Evolutionary conservation across 1,140 invertebrate species (phyloP).

Genomic region (Euura lappo): DNA sequence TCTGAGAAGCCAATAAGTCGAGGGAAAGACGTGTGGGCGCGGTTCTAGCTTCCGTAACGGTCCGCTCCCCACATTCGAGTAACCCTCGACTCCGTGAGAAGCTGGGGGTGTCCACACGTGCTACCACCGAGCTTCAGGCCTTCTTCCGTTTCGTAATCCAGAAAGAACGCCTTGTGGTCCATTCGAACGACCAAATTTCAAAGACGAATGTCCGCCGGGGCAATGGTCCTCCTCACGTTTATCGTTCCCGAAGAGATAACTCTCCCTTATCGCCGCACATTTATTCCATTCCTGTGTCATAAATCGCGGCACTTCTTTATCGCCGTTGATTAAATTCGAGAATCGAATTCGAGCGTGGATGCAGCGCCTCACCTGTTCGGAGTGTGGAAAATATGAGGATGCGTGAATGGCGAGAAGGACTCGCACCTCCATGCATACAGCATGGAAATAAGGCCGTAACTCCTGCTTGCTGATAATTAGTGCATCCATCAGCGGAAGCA

Average conservation of each 20-base stretch:
- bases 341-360: too few species aligned
- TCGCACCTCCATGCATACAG: background rate
- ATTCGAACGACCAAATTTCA: background rate
- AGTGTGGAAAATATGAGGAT: too few species aligned
- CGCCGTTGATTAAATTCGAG: too few species aligned
- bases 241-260: background rate
- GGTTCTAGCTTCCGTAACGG: background rate
- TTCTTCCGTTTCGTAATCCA: background rate
- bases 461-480: conserved; percentile 63
- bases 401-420: too few species aligned
- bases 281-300: too few species aligned
- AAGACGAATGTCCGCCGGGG: background rate
- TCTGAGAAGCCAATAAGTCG: background rate
- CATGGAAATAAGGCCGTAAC: conserved; percentile 53
- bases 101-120: background rate
- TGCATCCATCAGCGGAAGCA: conserved; percentile 60
- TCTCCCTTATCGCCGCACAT: background rate
- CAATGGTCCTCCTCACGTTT: background rate
- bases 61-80: background rate
- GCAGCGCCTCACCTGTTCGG: too few species aligned
- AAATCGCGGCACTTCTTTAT: too few species aligned
- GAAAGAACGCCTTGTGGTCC: background rate
- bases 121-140: background rate
- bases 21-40: background rate
- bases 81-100: background rate